Conservation (phyloP, 2,888 invertebrate species). For the Lissonota sp. region DNA sequence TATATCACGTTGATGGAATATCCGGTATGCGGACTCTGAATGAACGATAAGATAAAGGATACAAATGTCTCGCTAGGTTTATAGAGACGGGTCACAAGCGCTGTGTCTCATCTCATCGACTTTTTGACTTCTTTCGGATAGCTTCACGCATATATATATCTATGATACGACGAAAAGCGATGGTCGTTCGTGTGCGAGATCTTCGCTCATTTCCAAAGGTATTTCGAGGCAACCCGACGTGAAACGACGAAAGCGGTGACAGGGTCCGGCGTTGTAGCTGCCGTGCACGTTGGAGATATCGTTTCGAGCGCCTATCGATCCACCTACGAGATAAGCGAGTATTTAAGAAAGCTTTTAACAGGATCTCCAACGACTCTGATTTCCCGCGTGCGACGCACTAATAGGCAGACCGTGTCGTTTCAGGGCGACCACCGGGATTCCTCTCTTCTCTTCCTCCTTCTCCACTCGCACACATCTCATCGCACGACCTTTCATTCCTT, state of each 20-base stretch:
- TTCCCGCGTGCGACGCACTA: conserved; percentile 69
- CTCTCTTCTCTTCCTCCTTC: conserved; percentile 50
- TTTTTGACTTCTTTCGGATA: background rate
- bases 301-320: conserved; percentile 74
- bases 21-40: no score
- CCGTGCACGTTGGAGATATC: conserved; percentile 62
- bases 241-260: conserved; percentile 56
- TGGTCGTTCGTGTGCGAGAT: conserved; percentile 19
- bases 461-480: conserved; percentile 42
- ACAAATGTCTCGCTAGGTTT: no score
- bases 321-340: conserved; percentile 77
- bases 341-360: conserved; percentile 82
- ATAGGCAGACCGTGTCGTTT: conserved; percentile 73
- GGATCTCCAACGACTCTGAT: conserved; percentile 62
- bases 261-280: conserved; percentile 38
- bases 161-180: background rate
- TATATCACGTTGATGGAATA: no score
- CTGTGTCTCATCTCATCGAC: background rate
- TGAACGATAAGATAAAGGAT: no score
- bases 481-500: conserved; percentile 36
- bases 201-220: conserved; percentile 55
- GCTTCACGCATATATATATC: background rate
- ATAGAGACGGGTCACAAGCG: no score
- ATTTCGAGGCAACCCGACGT: conserved; percentile 58
- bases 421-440: conserved; percentile 26